Base-by-base conservation (phyloP, 2,888 invertebrate genomes). In the Pristionchus mayeri region DNA sequence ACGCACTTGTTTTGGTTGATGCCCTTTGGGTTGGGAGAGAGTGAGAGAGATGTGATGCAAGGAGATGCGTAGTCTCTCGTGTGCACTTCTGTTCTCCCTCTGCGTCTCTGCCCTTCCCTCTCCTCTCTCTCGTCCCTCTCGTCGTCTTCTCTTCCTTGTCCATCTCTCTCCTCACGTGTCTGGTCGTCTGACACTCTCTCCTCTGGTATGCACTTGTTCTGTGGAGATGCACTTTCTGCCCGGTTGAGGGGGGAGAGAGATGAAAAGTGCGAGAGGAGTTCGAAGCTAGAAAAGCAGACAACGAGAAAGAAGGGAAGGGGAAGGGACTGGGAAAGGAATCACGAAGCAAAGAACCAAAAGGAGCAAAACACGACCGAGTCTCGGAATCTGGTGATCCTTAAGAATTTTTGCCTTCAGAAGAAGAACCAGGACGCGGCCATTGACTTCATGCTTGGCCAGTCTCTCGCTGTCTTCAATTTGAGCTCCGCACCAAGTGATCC, bases 161-260 rank as follows among this genome's bases (percentile, higher is more conserved):
- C 24, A 18, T 7, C n/a, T n/a, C n/a, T 24, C 63, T n/a, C 63
- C n/a, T 34, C 6, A 18, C 30, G n/a, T n/a, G n/a, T n/a, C n/a
- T n/a, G n/a, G n/a, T n/a, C n/a, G n/a, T 67, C 34, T 67, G 67
- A 2, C 67, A 21, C 67, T 67, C 67, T 67, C 67, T 3, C 67
- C 67, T 18, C 67, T 6, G n/a, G n/a, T n/a, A n/a, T 37, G 67
- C 67, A 37, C 37, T 37, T 37, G n/a, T 37, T n/a, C 40, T 67
- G 37, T 67, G 67, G 37, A 67, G 34, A 34, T 67, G 67, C 27
- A 34, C 67, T 67, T 67, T 67, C 67, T 13, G 13, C 67, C 63
- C n/a, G n/a, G n/a, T n/a, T n/a, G n/a, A n/a, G n/a, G 40, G 44
- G 76, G 44, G 76, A 27, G n/a, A 76, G 76, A 76, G 76, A 76